Evolutionary conservation across 2,888 invertebrate genomes (phyloP), one percentile per base, ranked within the genome.

Genomic region (Leistus spinibarbis): DNA sequence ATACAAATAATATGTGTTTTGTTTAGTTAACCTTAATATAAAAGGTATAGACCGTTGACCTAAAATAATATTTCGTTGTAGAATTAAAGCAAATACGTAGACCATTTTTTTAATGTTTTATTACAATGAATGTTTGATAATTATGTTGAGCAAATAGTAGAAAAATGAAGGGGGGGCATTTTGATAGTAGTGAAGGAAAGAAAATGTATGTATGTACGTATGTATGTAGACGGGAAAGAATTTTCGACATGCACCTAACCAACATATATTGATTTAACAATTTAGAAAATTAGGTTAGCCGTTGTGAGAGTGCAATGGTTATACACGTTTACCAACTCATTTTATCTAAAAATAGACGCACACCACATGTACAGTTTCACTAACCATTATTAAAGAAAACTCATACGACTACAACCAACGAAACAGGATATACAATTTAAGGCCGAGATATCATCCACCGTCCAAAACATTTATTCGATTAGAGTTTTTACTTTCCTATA

Each of bases 231-330:
- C 19, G 17, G 4, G 60, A 60, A 60, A 60, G 60, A 60, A 60
- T 60, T 20, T 60, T 60, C 40, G 7, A 60, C 60, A 60, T 60
- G 60, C 60, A 60, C 17, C 22, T 19, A 57, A 57, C 19, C 16
- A 19, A 20, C 17, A 57, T 19, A 17, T 54, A 60, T 60, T 60
- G 60, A 60, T 60, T 60, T 60, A 60, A 60, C 60, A 60, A 60
- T 60, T 60, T 60, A 60, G 17, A 60, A 60, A 60, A 60, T 60
- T 60, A 60, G 60, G 60, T 60, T 60, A 60, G 17, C 40, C 17
- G 60, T 16, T 22, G 22, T 60, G 60, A 60, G 19, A 60, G 60
- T 60, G 60, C 19, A 60, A 60, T 60, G 20, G 19, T 60, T 60
- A 60, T 60, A 60, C 22, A 60, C n/a, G n/a, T 17, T 17, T 22